A percentile compares a stretch with the other conserved stretches of the same genome.
Evolutionary conservation across 2,113 vertebrate genomes (phyloP).

Genomic region (Myrmecophaga tridactyla): DNA sequence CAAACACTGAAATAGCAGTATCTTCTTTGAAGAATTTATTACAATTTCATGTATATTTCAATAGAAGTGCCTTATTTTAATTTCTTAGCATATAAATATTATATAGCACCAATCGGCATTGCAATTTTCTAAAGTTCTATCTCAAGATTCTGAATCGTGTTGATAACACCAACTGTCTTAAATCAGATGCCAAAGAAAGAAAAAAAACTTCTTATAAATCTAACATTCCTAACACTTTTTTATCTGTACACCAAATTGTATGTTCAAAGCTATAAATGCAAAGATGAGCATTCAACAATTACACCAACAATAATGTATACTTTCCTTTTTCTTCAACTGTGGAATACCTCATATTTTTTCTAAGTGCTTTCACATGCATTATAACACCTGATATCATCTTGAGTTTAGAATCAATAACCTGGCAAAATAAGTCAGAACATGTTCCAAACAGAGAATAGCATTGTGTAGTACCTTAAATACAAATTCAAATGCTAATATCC

Average conservation of each 20-base stretch:
- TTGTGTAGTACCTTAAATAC: slow-evolving; percentile 29
- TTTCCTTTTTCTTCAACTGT: background rate
- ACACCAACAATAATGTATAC: background rate
- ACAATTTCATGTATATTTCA: background rate
- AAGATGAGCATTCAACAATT: slow-evolving; percentile 1
- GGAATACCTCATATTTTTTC: background rate
- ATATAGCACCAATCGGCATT: background rate
- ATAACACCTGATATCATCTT: background rate
- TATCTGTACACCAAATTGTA: background rate
- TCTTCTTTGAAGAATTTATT: background rate
- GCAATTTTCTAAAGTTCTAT: background rate
- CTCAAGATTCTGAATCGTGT: too few relatives aligned
- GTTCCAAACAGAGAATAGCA: background rate
- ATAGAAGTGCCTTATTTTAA: background rate
- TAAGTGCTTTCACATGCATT: background rate
- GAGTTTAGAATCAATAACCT: slow-evolving; percentile 36
- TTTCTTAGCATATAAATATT: background rate
- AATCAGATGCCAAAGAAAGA: background rate
- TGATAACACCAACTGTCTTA: slow-evolving; percentile 16
- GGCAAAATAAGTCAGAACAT: slow-evolving; percentile 53
- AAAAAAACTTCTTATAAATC: background rate
- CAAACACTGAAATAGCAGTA: background rate
- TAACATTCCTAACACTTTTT: too few relatives aligned
- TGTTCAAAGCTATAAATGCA: background rate
- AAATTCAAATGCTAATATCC: slow-evolving; percentile 60